phyloP scores from a whole-genome alignment of 2,888 invertebrate genomes.

The Mesoligia furuncula region DNA sequence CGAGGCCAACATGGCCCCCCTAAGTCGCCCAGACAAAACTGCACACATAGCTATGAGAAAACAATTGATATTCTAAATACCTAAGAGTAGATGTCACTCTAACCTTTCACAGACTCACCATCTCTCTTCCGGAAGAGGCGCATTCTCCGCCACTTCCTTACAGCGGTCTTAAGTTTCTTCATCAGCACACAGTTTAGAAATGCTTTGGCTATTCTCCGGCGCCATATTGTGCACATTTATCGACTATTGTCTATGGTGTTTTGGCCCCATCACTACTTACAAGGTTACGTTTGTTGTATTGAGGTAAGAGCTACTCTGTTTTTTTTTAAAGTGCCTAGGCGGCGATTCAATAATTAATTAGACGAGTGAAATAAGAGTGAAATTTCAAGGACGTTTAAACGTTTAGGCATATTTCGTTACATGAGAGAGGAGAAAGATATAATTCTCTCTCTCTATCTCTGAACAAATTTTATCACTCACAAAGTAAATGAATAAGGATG shows the following conservation, averaged over 20 bases:
- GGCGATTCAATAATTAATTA: not conserved
- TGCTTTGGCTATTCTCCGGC: conserved; percentile 75
- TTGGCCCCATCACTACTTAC: conserved; percentile 47
- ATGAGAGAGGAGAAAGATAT: not conserved
- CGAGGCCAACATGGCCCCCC: not conserved
- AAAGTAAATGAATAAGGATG: not conserved
- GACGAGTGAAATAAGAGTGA: not conserved
- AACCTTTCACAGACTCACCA: conserved; percentile 72
- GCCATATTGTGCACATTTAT: conserved; percentile 86
- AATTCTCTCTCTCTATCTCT: not conserved
- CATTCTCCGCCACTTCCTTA: conserved; percentile 88
- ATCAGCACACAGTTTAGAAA: conserved; percentile 83
- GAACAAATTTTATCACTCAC: not conserved
- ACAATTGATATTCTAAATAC: not conserved
- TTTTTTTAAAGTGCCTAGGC: not conserved
- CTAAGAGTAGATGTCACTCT: too few relatives aligned
- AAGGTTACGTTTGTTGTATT: conserved; percentile 23
- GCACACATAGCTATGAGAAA: not conserved
- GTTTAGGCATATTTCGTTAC: not conserved
- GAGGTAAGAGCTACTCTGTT: conserved; percentile 2
- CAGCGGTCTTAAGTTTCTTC: conserved; percentile 87
- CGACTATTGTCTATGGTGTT: conserved; percentile 45
- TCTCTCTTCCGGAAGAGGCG: conserved; percentile 87
- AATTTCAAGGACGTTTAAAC: too few relatives aligned
- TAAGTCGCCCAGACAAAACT: not conserved